Evolutionary conservation across 2,113 vertebrate genomes (phyloP), one percentile per base, ranked within the genome.

Genomic region (Diadophis punctatus): DNA sequence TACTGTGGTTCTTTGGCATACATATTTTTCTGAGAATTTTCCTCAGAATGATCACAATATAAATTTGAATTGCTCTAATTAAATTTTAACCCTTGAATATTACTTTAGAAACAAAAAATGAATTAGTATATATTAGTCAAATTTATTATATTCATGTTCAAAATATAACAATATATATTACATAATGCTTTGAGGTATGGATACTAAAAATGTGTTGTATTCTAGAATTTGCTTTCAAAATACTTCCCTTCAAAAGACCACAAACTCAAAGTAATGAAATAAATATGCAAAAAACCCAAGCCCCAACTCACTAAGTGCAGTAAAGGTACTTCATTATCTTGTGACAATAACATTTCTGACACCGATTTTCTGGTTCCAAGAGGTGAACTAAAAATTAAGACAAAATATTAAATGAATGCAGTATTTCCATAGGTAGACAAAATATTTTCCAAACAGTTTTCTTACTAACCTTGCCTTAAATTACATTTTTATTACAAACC

Each of bases 301-400:
- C n/a, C 14, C 63, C 63, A 74, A 74, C 88, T 95, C 90, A 93
- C 95, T 34, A 96, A 93, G 14, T 88, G 95, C 11, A 27, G 91
- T 23, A 30, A 87, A 88, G 95, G 90, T 52, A 22, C 11, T 6
- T 91, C 90, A 39, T 14, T 88, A 74, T 95, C 95, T 87, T 68
- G 60, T 23, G 0, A 8, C 51, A 86, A 16, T 23, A 91, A 53
- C 51, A 92, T 88, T 94, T 93, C 89, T 4, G 16, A 53, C 90
- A 91, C 87, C 63, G 90, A 92, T 46, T 94, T 94, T 91, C 84
- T 84, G 91, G 87, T 49, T 60, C 55, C 93, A 95, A 93, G 87
- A 91, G 94, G 89, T 89, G 63, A 94, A 91, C 95, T 96, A 23
- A 92, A 93, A 87, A 90, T 94, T 93, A n/a, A 90, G 18, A 30